Conservation (phyloP, 2,797 vertebrate genomes). For the Eleutherodactylus coqui region DNA sequence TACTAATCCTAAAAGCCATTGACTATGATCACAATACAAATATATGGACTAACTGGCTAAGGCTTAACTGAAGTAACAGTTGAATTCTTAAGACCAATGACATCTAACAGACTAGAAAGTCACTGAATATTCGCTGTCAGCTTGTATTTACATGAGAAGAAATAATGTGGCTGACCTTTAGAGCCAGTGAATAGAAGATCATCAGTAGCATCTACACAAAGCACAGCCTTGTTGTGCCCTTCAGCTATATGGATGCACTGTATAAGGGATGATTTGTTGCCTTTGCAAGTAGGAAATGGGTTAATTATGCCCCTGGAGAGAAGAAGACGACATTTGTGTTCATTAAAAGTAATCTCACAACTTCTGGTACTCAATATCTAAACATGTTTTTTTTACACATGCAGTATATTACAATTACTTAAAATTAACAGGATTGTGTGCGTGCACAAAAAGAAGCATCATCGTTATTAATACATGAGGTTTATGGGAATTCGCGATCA, state of each 20-base stretch:
- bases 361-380: constrained; percentile 22
- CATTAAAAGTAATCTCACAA: constrained; percentile 51
- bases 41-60: background rate
- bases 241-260: constrained; percentile 90
- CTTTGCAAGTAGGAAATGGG: constrained; percentile 81
- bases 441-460: constrained; percentile 11
- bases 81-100: constrained; percentile 4
- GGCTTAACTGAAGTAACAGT: background rate
- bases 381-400: constrained; percentile 40
- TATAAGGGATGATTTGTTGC: constrained; percentile 75
- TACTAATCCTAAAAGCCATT: background rate
- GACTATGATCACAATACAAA: background rate
- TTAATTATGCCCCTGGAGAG: constrained; percentile 89
- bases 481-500: background rate
- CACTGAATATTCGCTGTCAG: constrained; percentile 42
- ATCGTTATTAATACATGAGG: background rate
- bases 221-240: constrained; percentile 94
- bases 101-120: constrained; percentile 12
- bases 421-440: background rate
- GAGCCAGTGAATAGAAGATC: constrained; percentile 97
- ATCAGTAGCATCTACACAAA: constrained; percentile 93
- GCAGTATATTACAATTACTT: background rate
- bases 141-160: constrained; percentile 29
- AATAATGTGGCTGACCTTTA: constrained; percentile 82
- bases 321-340: constrained; percentile 41